Percentiles rank a stretch among this genome's conserved stretches.
These are phyloP conservation scores for Schizopygopsis malacanthus DNA, from an alignment of 2,797 vertebrate genomes.

Conservation along the genomic window DNA sequence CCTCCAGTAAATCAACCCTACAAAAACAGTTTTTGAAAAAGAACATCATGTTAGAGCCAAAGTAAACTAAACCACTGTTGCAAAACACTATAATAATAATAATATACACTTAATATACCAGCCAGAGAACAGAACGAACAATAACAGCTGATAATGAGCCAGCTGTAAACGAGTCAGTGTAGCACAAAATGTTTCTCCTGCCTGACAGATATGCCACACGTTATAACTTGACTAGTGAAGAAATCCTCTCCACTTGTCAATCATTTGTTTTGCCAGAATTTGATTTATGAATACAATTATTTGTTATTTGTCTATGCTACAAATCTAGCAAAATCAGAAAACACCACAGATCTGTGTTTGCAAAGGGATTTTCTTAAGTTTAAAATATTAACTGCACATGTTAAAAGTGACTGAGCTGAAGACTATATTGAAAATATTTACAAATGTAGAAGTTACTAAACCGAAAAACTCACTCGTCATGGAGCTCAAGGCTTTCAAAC, in stretches of 20 bases:
- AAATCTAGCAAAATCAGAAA: neutral
- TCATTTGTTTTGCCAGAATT: neutral
- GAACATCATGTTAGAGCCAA: neutral
- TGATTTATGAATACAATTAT: neutral
- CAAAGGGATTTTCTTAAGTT: neutral
- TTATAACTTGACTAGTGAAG: neutral
- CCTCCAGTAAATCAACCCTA: conserved; percentile 77
- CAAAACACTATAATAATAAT: neutral
- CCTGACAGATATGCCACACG: no score
- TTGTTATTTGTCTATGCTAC: neutral
- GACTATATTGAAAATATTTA: neutral
- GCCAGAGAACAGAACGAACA: neutral
- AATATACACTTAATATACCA: neutral
- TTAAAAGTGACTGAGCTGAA: neutral
- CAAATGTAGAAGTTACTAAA: neutral
- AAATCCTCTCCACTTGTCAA: neutral
- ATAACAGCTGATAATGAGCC: neutral
- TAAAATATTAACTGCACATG: neutral
- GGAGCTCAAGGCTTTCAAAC: conserved; percentile 80
- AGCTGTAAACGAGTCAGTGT: neutral
- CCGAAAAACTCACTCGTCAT: conserved; percentile 77
- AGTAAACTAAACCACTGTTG: neutral
- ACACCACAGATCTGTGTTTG: neutral
- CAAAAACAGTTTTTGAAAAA: conserved; percentile 2
- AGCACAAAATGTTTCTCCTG: neutral